phyloP scores from a whole-genome alignment of 2,113 vertebrate species.

The Aphelocoma coerulescens region DNA sequence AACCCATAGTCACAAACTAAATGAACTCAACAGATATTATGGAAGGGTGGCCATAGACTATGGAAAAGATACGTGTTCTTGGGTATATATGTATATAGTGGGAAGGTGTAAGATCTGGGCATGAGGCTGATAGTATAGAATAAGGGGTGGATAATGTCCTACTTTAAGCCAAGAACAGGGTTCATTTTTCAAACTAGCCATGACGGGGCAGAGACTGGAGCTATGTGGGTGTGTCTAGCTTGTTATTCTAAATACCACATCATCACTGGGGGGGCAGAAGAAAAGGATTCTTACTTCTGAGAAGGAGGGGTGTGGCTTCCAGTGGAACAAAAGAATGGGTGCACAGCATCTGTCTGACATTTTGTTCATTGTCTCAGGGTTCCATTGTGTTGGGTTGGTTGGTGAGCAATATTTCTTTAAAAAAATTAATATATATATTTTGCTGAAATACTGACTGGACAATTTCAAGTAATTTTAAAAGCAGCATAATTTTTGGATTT shows the following conservation, averaged over 20 bases:
- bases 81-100: no score
- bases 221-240: neutral
- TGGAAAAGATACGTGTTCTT: neutral
- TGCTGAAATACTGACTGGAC: neutral
- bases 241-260: neutral
- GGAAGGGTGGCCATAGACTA: rapidly evolving
- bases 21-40: neutral
- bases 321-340: neutral
- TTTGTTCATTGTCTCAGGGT: no score
- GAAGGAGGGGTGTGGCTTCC: neutral
- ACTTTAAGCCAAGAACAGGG: neutral
- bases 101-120: neutral
- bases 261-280: neutral
- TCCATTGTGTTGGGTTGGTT: no score
- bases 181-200: neutral
- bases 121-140: neutral
- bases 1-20: neutral
- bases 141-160: neutral
- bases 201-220: neutral
- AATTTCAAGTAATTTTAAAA: neutral
- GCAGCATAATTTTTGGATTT: neutral
- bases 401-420: neutral
- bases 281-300: neutral
- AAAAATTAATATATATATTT: neutral
- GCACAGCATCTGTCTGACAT: neutral